Base-by-base conservation (phyloP, 1,140 invertebrate genomes). In the Cardiocondyla obscurior region DNA sequence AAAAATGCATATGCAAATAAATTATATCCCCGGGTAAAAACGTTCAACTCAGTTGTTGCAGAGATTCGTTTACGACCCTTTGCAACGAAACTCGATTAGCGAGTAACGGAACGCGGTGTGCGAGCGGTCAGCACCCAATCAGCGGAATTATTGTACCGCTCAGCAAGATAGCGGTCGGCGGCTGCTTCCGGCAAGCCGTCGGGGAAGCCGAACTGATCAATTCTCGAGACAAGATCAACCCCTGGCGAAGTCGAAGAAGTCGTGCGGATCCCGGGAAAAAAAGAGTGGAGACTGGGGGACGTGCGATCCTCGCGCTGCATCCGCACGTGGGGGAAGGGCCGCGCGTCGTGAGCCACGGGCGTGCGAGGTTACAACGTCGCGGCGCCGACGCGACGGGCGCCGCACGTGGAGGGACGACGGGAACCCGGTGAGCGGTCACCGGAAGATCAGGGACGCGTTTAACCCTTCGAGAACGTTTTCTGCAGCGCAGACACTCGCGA, bases 221-320 rank as follows among this genome's bases (percentile, higher is more conserved):
- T 2, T 33, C 30, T 19, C 30, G 8, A 1, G 8, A 7, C 57
- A 39, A n/a, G 28, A 33, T 10, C 57, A 22, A 51, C 30, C n/a
- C n/a, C n/a, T n/a, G n/a, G 8, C n/a, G 10, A 19, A 25, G 44
- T n/a, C n/a, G 6, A 33, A 6, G 36, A 8, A 6, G 36, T n/a
- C 28, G 65, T 51, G 44, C 58, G 46, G 46, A 69, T 33, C 28
- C 65, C 36, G 58, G 36, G n/a, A n/a, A n/a, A n/a, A n/a, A n/a
- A n/a, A n/a, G n/a, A n/a, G n/a, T n/a, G n/a, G n/a, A n/a, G n/a
- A n/a, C n/a, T n/a, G n/a, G n/a, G n/a, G n/a, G 6, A 69, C n/a
- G n/a, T 5, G 14, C 19, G n/a, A 36, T 51, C n/a, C 10, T 69
- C 65, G 46, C 12, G 14, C 28, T 7, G 5, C 10, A 33, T 69